phyloP scores from a whole-genome alignment of 2,888 invertebrate genomes.

The Ophion ventricosus region DNA sequence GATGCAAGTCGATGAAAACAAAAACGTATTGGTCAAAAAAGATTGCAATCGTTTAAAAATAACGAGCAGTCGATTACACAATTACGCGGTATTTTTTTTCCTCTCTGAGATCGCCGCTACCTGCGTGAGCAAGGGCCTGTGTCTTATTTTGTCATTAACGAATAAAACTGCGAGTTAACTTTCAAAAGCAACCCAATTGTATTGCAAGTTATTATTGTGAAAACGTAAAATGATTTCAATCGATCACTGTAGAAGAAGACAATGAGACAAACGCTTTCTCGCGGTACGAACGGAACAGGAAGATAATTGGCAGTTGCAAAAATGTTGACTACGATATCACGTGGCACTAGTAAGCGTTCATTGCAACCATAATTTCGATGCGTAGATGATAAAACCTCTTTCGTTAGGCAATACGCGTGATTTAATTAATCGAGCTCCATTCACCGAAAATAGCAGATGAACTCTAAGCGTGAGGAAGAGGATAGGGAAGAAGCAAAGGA shows the following conservation, averaged over 20 bases:
- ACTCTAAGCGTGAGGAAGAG: constrained; percentile 18
- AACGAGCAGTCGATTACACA: constrained; percentile 35
- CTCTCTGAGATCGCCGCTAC: background rate
- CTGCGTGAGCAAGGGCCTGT: constrained; percentile 2
- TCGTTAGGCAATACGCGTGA: background rate
- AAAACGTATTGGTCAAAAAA: constrained; percentile 76
- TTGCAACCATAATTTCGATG: constrained; percentile 23
- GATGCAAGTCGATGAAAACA: constrained; percentile 44
- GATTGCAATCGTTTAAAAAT: constrained; percentile 82
- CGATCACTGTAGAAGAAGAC: constrained; percentile 32
- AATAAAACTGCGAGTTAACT: constrained; percentile 43
- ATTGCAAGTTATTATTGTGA: constrained; percentile 49
- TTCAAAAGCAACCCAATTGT: constrained; percentile 45
- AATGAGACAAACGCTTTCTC: constrained; percentile 32
- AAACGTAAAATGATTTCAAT: background rate
- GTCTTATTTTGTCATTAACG: constrained; percentile 13
- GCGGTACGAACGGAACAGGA: constrained; percentile 6
- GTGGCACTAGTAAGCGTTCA: background rate
- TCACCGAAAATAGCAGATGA: constrained; percentile 16
- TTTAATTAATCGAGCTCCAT: constrained; percentile 31
- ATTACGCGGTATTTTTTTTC: background rate
- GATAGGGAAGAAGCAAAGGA: background rate
- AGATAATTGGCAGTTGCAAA: constrained; percentile 33
- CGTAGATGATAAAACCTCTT: constrained; percentile 66
- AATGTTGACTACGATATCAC: constrained; percentile 4